Percentiles rank a stretch among this genome's conserved stretches.
phyloP scores from a whole-genome alignment of 1,140 invertebrate genomes.

The Drosophila burlai region DNA sequence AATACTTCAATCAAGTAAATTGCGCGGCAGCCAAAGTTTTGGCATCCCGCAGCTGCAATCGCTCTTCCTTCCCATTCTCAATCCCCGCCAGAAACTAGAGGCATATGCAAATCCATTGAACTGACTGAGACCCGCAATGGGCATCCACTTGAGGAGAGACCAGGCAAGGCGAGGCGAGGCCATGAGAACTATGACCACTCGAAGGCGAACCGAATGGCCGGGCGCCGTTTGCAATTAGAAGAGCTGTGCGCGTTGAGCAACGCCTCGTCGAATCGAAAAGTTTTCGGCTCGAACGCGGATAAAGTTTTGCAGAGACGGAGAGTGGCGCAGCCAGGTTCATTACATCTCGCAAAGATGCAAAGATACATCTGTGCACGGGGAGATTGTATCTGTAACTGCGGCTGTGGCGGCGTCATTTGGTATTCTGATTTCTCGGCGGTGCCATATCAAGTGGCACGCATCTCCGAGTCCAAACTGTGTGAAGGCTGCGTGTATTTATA shows the following conservation, averaged over 20 bases:
- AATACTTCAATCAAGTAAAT: conserved; percentile 60
- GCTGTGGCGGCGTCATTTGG: conserved; percentile 58
- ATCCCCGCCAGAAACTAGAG: conserved; percentile 19
- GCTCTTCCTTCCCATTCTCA: background rate
- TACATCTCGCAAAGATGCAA: conserved; percentile 30
- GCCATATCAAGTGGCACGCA: conserved; percentile 78
- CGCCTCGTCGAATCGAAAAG: conserved; percentile 54
- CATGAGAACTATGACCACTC: conserved; percentile 53
- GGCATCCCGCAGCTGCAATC: conserved; percentile 38
- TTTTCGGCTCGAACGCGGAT: conserved; percentile 49
- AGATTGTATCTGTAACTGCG: conserved; percentile 13
- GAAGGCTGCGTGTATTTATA: conserved; percentile 68
- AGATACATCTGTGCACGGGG: conserved; percentile 32
- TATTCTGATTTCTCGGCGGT: conserved; percentile 64
- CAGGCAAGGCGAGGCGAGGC: conserved; percentile 2
- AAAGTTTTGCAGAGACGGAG: conserved; percentile 46
- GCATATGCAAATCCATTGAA: conserved; percentile 75
- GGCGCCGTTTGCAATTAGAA: conserved; percentile 74
- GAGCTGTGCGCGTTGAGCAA: conserved; percentile 61
- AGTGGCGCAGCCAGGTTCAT: conserved; percentile 35
- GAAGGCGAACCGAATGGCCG: conserved; percentile 41
- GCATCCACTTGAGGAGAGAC: conserved; percentile 41
- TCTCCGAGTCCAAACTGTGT: conserved; percentile 63
- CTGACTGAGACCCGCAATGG: conserved; percentile 47
- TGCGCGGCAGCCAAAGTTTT: conserved; percentile 62